Percentiles rank a stretch among this genome's conserved stretches.
Conservation (phyloP, 2,113 vertebrate species). For the Eretmochelys imbricata region DNA sequence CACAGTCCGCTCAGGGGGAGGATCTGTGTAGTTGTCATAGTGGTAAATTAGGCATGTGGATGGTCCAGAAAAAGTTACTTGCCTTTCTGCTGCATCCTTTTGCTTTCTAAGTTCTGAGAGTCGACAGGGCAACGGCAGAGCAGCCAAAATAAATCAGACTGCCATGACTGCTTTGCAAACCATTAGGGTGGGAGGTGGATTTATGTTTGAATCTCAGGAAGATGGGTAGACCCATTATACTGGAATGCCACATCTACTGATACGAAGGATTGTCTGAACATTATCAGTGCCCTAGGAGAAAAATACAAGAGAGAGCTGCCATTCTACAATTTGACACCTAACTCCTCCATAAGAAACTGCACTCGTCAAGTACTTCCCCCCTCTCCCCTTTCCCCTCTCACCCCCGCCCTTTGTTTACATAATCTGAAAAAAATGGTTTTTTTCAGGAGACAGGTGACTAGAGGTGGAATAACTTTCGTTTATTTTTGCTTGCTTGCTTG, state of each 20-base stretch:
- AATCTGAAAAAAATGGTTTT: background rate
- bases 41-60: background rate
- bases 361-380: background rate
- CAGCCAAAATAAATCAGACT: slow-evolving; percentile 42
- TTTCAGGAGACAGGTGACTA: background rate
- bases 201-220: slow-evolving; percentile 19
- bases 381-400: too few species aligned
- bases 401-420: background rate
- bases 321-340: fast-evolving
- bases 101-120: slow-evolving; percentile 36
- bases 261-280: background rate
- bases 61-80: background rate
- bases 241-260: background rate
- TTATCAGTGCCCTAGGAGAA: background rate
- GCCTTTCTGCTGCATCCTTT: background rate
- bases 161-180: slow-evolving; percentile 21
- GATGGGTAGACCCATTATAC: background rate
- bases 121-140: slow-evolving; percentile 2
- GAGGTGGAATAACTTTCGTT: background rate
- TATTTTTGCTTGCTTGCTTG: background rate
- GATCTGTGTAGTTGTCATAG: slow-evolving; percentile 18
- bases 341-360: fast-evolving
- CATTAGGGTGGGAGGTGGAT: background rate
- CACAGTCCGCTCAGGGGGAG: background rate
- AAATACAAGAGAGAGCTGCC: background rate